phyloP scores from a whole-genome alignment of 1,140 invertebrate species.

The Asbolus verrucosus region DNA sequence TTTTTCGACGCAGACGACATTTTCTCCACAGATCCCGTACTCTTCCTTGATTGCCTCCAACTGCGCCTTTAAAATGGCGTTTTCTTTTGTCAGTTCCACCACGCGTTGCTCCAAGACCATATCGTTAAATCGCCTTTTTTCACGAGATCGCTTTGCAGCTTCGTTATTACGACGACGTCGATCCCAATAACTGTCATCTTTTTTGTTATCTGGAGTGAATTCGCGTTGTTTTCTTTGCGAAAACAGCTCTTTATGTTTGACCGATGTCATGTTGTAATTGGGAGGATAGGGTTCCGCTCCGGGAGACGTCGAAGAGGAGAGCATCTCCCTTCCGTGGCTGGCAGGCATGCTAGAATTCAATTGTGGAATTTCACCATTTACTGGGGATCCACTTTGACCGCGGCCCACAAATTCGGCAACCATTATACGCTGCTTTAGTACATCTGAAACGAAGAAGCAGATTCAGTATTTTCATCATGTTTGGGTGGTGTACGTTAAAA shows the following conservation, averaged over 20 bases:
- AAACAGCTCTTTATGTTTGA: slow-evolving; percentile 82
- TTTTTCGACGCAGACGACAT: slow-evolving; percentile 87
- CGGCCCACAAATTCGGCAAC: slow-evolving; percentile 85
- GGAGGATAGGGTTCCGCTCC: slow-evolving; percentile 57
- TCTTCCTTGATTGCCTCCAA: slow-evolving; percentile 93
- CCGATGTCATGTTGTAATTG: slow-evolving; percentile 64
- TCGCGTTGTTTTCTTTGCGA: slow-evolving; percentile 93
- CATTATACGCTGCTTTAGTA: slow-evolving; percentile 82
- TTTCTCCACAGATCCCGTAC: slow-evolving; percentile 90
- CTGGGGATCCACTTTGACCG: slow-evolving; percentile 76
- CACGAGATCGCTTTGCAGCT: slow-evolving; percentile 93
- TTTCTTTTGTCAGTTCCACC: slow-evolving; percentile 94
- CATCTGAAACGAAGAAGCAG: slow-evolving; percentile 68
- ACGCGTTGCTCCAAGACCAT: slow-evolving; percentile 96
- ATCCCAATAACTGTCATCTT: slow-evolving; percentile 98
- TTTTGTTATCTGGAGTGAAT: slow-evolving; percentile 97
- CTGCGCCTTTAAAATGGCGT: slow-evolving; percentile 92
- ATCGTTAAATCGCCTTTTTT: slow-evolving; percentile 96
- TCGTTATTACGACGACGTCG: slow-evolving; percentile 94
- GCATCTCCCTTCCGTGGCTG: slow-evolving; percentile 65
- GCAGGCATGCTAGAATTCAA: slow-evolving; percentile 71
- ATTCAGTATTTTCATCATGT: neutral
- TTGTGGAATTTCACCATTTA: slow-evolving; percentile 75
- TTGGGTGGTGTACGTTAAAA: neutral
- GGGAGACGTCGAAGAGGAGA: slow-evolving; percentile 61